These are phyloP conservation scores for Osmerus eperlanus DNA, from an alignment of 2,113 vertebrate genomes.

Conservation along the genomic window DNA sequence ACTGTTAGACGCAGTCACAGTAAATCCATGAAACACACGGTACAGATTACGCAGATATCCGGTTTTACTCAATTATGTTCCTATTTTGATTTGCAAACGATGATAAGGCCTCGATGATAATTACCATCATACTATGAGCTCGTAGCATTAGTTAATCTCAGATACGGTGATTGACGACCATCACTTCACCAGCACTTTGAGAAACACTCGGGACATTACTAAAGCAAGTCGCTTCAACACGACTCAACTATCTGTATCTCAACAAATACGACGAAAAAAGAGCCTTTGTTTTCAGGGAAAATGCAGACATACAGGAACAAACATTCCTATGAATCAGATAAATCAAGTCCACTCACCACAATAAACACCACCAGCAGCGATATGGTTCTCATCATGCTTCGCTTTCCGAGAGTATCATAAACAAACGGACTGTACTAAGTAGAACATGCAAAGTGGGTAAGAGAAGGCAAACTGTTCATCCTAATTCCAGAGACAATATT, in stretches of 20 bases:
- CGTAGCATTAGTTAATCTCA: too few species aligned
- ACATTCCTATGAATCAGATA: not conserved
- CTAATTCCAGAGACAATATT: conserved; percentile 48
- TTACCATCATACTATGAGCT: too few species aligned
- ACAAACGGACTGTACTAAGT: conserved; percentile 44
- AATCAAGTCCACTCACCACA: conserved; percentile 60
- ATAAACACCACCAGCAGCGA: conserved; percentile 61
- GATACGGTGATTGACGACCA: too few species aligned
- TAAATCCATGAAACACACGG: too few species aligned
- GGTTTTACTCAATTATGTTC: too few species aligned
- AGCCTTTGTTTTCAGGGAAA: too few species aligned
- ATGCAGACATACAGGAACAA: not conserved
- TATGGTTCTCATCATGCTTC: conserved; percentile 63
- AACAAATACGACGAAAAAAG: not conserved
- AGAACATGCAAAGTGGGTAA: conserved; percentile 45
- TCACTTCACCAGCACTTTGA: not conserved
- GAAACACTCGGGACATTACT: conserved; percentile 1
- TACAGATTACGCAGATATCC: too few species aligned
- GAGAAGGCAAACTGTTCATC: conserved; percentile 53
- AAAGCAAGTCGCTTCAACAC: not conserved
- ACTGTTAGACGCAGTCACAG: too few species aligned
- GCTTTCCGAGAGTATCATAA: conserved; percentile 44
- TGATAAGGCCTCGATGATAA: too few species aligned
- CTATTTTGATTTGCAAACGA: too few species aligned
- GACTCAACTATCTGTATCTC: not conserved